Conservation (phyloP, 2,888 invertebrate genomes). For the Coecobrya sp. region DNA sequence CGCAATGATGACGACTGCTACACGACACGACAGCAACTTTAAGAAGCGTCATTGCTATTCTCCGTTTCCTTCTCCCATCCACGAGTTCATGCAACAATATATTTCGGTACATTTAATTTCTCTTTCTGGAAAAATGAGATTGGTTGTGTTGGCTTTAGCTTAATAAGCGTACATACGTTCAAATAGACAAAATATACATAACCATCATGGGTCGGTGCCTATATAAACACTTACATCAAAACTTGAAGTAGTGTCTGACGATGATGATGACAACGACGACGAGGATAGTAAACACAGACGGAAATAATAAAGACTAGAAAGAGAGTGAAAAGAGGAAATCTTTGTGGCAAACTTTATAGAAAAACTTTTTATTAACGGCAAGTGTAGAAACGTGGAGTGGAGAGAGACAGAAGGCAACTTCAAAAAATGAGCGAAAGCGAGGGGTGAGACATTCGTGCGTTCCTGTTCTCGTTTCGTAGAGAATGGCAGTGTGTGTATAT, state of each 20-base stretch:
- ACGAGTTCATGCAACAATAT: slow-evolving; percentile 10
- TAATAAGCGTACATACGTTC: neutral
- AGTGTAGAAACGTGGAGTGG: slow-evolving; percentile 49
- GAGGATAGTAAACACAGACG: slow-evolving; percentile 55
- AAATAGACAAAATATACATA: slow-evolving; percentile 18
- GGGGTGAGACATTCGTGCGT: slow-evolving; percentile 36
- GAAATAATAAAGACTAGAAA: slow-evolving; percentile 72
- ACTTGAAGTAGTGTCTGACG: slow-evolving; percentile 26
- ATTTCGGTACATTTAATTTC: slow-evolving; percentile 67
- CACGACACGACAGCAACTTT: slow-evolving; percentile 40
- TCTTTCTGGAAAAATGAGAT: slow-evolving; percentile 43
- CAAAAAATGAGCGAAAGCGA: slow-evolving; percentile 49
- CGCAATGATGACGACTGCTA: slow-evolving; percentile 42
- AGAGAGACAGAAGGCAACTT: slow-evolving; percentile 18
- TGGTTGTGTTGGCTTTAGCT: slow-evolving; percentile 53
- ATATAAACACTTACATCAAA: slow-evolving; percentile 26
- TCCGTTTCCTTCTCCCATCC: neutral
- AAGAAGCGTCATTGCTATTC: slow-evolving; percentile 37
- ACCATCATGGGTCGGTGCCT: slow-evolving; percentile 40
- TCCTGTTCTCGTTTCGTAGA: neutral
- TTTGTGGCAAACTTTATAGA: slow-evolving; percentile 73
- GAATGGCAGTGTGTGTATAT: neutral
- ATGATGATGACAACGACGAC: slow-evolving; percentile 29
- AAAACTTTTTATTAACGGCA: slow-evolving; percentile 62
- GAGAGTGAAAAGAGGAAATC: slow-evolving; percentile 76